Conservation (phyloP, 2,888 invertebrate species). For the Cosmia trapezina region DNA sequence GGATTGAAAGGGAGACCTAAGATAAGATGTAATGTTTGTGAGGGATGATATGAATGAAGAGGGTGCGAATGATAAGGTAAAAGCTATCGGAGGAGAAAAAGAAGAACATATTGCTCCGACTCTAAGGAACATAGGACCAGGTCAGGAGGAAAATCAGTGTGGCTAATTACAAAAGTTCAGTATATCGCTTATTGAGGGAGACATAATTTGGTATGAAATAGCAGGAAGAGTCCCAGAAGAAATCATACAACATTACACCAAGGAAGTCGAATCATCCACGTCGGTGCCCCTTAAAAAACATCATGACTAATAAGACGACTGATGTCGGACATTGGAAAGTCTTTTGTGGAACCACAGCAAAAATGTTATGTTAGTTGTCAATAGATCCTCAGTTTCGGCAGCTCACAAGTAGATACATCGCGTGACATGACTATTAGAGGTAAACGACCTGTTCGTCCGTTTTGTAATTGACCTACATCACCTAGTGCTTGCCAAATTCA, state of each 20-base stretch:
- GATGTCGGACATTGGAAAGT: constrained; percentile 10
- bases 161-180: neutral
- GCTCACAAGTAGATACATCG: neutral
- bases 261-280: no score
- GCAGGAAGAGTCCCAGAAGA: neutral
- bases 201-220: neutral
- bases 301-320: constrained; percentile 18
- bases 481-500: constrained; percentile 25
- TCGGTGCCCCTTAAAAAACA: neutral
- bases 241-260: neutral
- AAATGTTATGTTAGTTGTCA: neutral
- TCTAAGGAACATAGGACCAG: no score
- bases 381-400: constrained; percentile 15
- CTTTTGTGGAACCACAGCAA: neutral
- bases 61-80: no score
- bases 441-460: constrained; percentile 40
- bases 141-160: no score
- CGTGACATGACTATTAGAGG: constrained; percentile 37
- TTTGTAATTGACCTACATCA: constrained; percentile 30
- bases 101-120: neutral
- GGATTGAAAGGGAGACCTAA: neutral
- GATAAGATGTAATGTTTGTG: neutral
- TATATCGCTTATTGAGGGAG: neutral
- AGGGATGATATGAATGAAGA: neutral
- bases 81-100: neutral